These are phyloP conservation scores for Listronotus bonariensis DNA, from an alignment of 1,140 invertebrate genomes.

Conservation along the genomic window DNA sequence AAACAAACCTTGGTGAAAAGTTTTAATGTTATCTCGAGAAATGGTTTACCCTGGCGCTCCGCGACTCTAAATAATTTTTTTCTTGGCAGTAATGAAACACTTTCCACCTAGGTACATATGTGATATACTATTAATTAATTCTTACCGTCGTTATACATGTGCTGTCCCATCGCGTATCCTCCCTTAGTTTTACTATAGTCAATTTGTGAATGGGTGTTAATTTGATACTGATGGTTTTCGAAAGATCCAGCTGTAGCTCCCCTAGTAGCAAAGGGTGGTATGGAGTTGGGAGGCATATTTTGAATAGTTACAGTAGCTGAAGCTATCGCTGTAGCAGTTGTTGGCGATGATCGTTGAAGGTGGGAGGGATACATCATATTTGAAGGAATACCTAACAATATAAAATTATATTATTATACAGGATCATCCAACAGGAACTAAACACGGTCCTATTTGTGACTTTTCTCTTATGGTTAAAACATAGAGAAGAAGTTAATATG, in stretches of 20 bases:
- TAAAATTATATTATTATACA: too few relatives aligned
- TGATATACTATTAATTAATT: too few relatives aligned
- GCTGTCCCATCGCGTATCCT: constrained; percentile 52
- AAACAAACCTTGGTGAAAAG: too few relatives aligned
- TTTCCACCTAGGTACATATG: too few relatives aligned
- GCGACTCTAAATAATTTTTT: too few relatives aligned
- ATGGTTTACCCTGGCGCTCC: too few relatives aligned
- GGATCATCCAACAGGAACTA: too few relatives aligned
- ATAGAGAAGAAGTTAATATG: too few relatives aligned
- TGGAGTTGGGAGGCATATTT: constrained; percentile 61
- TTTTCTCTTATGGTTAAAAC: too few relatives aligned
- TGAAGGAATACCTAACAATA: constrained; percentile 36
- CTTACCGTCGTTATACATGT: constrained; percentile 45
- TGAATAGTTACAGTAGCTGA: constrained; percentile 63
- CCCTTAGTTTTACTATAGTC: constrained; percentile 47
- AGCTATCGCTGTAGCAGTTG: constrained; percentile 63
- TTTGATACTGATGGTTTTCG: constrained; percentile 50
- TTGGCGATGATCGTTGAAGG: constrained; percentile 63
- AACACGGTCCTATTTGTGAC: too few relatives aligned
- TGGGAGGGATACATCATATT: constrained; percentile 63
- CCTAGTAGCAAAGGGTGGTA: constrained; percentile 62
- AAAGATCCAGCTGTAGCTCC: constrained; percentile 52
- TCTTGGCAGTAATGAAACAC: too few relatives aligned
- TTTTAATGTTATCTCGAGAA: too few relatives aligned
- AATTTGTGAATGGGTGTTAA: constrained; percentile 47